phyloP scores from a whole-genome alignment of 2,113 vertebrate genomes.

The Pachycephala philippinensis region DNA sequence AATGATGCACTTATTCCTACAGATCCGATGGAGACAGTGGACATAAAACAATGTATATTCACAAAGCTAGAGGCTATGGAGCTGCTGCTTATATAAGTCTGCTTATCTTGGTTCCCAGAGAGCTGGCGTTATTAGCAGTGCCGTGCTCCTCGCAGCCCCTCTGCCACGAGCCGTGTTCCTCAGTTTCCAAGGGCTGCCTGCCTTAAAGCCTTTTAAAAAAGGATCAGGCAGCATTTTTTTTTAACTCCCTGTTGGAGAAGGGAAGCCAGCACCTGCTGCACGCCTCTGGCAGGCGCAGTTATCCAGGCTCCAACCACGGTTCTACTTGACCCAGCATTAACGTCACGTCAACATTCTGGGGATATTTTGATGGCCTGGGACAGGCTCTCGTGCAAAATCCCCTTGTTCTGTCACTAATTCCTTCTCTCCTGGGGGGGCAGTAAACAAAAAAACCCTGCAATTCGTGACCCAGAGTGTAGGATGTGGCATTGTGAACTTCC shows the following conservation, averaged over 20 bases:
- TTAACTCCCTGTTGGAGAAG: background rate
- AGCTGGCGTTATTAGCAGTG: slow-evolving; percentile 1
- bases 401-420: background rate
- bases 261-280: slow-evolving; percentile 56
- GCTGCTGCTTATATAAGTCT: slow-evolving; percentile 52
- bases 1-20: slow-evolving; percentile 64
- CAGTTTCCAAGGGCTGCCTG: slow-evolving; percentile 15
- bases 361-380: background rate
- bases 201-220: slow-evolving; percentile 38
- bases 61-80: slow-evolving; percentile 4
- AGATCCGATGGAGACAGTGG: slow-evolving; percentile 9
- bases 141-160: background rate
- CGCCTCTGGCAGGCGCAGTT: background rate
- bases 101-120: slow-evolving; percentile 40
- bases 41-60: slow-evolving; percentile 49
- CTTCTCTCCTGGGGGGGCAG: slow-evolving; percentile 12
- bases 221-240: background rate
- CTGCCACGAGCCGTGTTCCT: slow-evolving; percentile 9
- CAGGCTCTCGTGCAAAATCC: background rate
- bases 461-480: slow-evolving; percentile 60
- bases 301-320: background rate
- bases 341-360: slow-evolving; percentile 33
- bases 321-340: slow-evolving; percentile 33
- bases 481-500: slow-evolving; percentile 67
- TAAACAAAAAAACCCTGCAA: slow-evolving; percentile 39